phyloP scores from a whole-genome alignment of 1,140 invertebrate genomes.

The Achroia grisella region DNA sequence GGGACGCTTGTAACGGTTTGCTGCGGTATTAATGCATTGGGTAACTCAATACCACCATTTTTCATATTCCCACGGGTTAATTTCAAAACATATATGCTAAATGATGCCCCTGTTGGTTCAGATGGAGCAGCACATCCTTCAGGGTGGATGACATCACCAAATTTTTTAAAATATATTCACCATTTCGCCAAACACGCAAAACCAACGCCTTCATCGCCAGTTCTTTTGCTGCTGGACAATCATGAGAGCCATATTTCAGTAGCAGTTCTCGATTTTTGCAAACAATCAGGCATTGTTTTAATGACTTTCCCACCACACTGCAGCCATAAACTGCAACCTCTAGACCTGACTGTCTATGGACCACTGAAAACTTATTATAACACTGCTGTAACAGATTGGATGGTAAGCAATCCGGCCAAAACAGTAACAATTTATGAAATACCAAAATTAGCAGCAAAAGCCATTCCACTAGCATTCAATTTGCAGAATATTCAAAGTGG shows the following conservation, averaged over 20 bases:
- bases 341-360: constrained; percentile 45
- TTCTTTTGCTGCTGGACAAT: constrained; percentile 60
- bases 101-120: constrained; percentile 2
- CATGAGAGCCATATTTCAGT: constrained; percentile 29
- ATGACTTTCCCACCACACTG: constrained; percentile 48
- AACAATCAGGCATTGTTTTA: constrained; percentile 41
- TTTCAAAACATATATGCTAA: constrained; percentile 6
- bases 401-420: constrained; percentile 39
- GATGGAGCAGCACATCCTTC: too few species aligned
- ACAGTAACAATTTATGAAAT: constrained; percentile 25
- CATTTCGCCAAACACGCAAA: constrained; percentile 5
- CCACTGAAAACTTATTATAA: constrained; percentile 44
- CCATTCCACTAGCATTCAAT: constrained; percentile 28
- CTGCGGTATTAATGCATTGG: constrained; percentile 11
- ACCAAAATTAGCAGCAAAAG: constrained; percentile 23
- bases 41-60: constrained; percentile 14
- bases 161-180: constrained; percentile 26
- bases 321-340: constrained; percentile 55
- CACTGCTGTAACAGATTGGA: constrained; percentile 21
- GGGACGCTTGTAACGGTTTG: constrained; percentile 16
- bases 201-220: too few species aligned
- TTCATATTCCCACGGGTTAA: constrained; percentile 23
- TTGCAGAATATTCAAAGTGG: constrained; percentile 28
- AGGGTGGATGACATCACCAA: constrained; percentile 36
- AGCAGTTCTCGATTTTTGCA: constrained; percentile 21